Percentiles rank a stretch among this genome's conserved stretches.
These are phyloP conservation scores for Drosophila micromelanica DNA, from an alignment of 1,140 invertebrate species.

Conservation along the genomic window DNA sequence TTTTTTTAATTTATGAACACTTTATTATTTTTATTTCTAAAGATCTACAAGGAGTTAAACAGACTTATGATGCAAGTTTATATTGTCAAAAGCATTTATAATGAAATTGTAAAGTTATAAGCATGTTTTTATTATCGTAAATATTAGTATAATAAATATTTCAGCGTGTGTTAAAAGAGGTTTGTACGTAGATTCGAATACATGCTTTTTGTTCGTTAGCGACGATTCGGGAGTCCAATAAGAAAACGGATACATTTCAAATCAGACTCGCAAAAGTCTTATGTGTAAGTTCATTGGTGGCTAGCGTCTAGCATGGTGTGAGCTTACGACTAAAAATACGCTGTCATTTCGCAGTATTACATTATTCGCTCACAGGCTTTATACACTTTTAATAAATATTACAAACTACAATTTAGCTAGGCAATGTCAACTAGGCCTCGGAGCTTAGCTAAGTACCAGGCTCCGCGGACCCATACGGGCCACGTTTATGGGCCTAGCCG, in stretches of 20 bases:
- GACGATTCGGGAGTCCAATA: slow-evolving; percentile 84
- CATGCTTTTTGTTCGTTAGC: slow-evolving; percentile 40
- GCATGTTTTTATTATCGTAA: slow-evolving; percentile 11
- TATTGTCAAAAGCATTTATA: neutral
- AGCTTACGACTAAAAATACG: slow-evolving; percentile 57
- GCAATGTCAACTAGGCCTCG: slow-evolving; percentile 23
- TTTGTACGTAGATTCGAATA: slow-evolving; percentile 44
- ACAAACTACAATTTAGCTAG: slow-evolving; percentile 72
- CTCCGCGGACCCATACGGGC: slow-evolving; percentile 78
- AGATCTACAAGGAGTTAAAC: neutral
- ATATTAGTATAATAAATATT: slow-evolving; percentile 35
- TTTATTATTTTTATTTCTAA: no score
- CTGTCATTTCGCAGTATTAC: slow-evolving; percentile 64
- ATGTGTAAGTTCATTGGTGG: slow-evolving; percentile 40
- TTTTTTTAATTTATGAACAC: no score
- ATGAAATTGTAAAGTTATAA: neutral
- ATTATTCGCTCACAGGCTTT: slow-evolving; percentile 37
- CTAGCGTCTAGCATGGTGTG: slow-evolving; percentile 32
- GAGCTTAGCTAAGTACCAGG: slow-evolving; percentile 56
- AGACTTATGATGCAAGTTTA: neutral
- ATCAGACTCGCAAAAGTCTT: slow-evolving; percentile 84
- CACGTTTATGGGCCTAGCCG: slow-evolving; percentile 62
- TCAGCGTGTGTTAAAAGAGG: slow-evolving; percentile 26
- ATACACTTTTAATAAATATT: slow-evolving; percentile 67
- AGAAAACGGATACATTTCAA: slow-evolving; percentile 72